Evolutionary conservation across 2,797 vertebrate genomes (phyloP).

Genomic region (Coranthus polyacanthus): DNA sequence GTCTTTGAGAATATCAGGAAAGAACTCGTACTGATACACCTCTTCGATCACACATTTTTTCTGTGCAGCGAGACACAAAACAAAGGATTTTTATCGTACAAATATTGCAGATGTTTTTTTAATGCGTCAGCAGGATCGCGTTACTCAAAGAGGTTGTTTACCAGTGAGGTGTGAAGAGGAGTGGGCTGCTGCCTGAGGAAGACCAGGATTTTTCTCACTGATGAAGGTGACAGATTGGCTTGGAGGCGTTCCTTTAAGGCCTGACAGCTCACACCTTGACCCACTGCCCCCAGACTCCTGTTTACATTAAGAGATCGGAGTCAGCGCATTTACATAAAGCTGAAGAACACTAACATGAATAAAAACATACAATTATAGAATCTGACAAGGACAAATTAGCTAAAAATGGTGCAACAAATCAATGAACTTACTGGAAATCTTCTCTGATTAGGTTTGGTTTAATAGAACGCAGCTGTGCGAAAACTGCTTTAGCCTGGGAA

Average conservation of each 20-base stretch:
- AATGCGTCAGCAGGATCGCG: background rate
- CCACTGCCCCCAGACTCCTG: conserved; percentile 82
- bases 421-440: conserved; percentile 75
- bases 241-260: conserved; percentile 61
- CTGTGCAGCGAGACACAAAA: conserved; percentile 59
- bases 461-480: conserved; percentile 56
- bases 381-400: too few relatives aligned
- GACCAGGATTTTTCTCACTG: conserved; percentile 66
- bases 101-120: background rate
- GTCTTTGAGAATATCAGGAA: conserved; percentile 77
- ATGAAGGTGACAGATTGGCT: conserved; percentile 27
- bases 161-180: conserved; percentile 83
- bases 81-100: background rate
- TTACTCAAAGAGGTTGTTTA: conserved; percentile 48
- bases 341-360: too few relatives aligned
- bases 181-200: conserved; percentile 78
- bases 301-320: conserved; percentile 7
- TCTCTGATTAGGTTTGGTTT: conserved; percentile 46
- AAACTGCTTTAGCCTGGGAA: conserved; percentile 82
- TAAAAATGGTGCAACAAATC: background rate
- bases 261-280: conserved; percentile 79
- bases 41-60: conserved; percentile 83
- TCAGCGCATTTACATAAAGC: too few relatives aligned
- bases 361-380: too few relatives aligned
- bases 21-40: conserved; percentile 79